Base-by-base conservation (phyloP, 2,888 invertebrate genomes). In the Leptinotarsa peninsularis region DNA sequence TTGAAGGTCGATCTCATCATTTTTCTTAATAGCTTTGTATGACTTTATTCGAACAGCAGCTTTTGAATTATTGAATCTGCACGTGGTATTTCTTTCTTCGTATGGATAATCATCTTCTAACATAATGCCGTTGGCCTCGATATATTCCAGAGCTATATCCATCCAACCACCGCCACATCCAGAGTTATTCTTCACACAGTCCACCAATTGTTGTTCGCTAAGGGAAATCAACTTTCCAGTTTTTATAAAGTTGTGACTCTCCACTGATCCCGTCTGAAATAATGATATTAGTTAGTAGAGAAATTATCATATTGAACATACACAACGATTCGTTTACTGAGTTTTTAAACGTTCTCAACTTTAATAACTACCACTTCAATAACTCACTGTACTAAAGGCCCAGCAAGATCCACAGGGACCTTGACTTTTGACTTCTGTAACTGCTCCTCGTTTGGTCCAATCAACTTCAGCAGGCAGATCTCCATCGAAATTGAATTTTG, bases 131-230 rank as follows among this genome's bases (percentile, higher is more conserved):
- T 96, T 96, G 74, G 93, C 92, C 87, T 92, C 93, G 82, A 96
- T 92, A 86, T 96, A 96, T 84, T 92, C 90, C 91, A 96, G 96
- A 73, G 96, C 96, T 85, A 94, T 91, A 89, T 96, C 95, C 92
- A 93, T 92, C 58, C 92, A 87, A 78, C 96, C 96, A 71, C 97
- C 97, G 82, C 94, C 93, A 89, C 97, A 97, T 71, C 97, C 97
- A 89, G 97, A 96, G 56, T 95, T 96, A 54, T 95, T 96, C 77
- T 91, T 90, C 2, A 88, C 84, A 86, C 97, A 97, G 89, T 97
- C 97, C 73, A 97, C 90, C 79, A 97, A 90, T 89, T 97, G 96
- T 90, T 97, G 97, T 89, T 97, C 97, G 81, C 96, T 96, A 17
- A 97, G 91, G 1, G 96, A 95, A 52, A 95, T 91, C 73, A 97